Percentiles rank a stretch among this genome's conserved stretches.
Evolutionary conservation across 2,888 invertebrate species (phyloP).

Genomic region (Acanthosoma haemorrhoidale): DNA sequence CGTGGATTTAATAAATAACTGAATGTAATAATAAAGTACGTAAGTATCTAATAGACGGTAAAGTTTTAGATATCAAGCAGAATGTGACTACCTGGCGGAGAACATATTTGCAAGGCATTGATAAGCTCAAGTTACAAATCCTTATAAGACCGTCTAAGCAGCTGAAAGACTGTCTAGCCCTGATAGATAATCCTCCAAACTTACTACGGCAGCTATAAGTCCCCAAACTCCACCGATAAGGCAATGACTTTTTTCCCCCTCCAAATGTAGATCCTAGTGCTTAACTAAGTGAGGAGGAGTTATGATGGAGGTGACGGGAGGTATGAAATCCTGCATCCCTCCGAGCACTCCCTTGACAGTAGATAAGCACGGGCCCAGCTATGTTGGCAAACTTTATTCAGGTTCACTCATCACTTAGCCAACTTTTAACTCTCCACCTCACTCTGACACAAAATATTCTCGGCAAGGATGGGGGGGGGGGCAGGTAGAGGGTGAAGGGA

Average conservation of each 20-base stretch:
- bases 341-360: background rate
- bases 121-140: slow-evolving; percentile 1
- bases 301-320: background rate
- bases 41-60: too few relatives aligned
- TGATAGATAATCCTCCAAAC: slow-evolving; percentile 4
- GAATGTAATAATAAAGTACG: too few relatives aligned
- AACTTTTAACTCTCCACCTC: background rate
- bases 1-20: too few relatives aligned
- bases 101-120: slow-evolving; percentile 1
- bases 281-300: background rate
- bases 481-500: too few relatives aligned
- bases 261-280: background rate
- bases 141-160: background rate
- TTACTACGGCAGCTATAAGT: background rate
- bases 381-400: background rate
- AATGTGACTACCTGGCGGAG: too few relatives aligned
- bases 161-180: background rate
- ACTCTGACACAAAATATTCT: background rate
- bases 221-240: background rate
- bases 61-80: too few relatives aligned
- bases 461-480: too few relatives aligned
- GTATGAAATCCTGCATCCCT: background rate
- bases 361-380: background rate
- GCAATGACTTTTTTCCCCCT: background rate
- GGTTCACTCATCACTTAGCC: slow-evolving; percentile 1